Evolutionary conservation across 2,797 vertebrate species (phyloP).

Genomic region (Labroides dimidiatus): DNA sequence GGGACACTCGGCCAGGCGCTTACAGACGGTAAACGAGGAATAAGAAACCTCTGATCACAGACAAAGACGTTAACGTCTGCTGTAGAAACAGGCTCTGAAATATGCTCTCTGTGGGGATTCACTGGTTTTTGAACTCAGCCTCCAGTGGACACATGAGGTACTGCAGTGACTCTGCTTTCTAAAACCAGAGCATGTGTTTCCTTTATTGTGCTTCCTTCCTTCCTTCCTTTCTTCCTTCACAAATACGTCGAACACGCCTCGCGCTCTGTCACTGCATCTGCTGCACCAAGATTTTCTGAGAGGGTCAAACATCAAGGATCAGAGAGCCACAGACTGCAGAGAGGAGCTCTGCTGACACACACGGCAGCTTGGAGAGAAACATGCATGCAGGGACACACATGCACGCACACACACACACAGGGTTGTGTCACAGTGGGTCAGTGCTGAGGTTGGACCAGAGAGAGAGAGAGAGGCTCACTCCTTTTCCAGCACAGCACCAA

Average conservation of each 20-base stretch:
- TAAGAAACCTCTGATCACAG: too few species aligned
- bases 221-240: conserved; percentile 3
- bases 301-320: conserved; percentile 54
- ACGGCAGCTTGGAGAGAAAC: too few species aligned
- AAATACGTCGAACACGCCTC: conserved; percentile 15
- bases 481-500: conserved; percentile 35
- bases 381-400: background rate
- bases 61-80: too few species aligned
- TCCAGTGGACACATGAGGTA: too few species aligned
- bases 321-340: conserved; percentile 48
- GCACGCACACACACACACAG: conserved; percentile 1
- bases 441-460: conserved; percentile 29
- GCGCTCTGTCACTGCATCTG: conserved; percentile 9
- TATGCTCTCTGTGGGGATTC: too few species aligned
- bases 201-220: background rate
- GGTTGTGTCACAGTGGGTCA: conserved; percentile 30
- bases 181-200: too few species aligned
- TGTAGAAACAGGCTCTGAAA: too few species aligned
- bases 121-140: too few species aligned
- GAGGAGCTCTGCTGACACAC: conserved; percentile 21
- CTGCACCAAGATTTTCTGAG: conserved; percentile 23
- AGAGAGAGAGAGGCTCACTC: conserved; percentile 19
- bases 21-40: background rate
- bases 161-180: too few species aligned
- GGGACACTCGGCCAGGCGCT: background rate